phyloP scores from a whole-genome alignment of 2,797 vertebrate genomes.

The Apodemus agrarius region DNA sequence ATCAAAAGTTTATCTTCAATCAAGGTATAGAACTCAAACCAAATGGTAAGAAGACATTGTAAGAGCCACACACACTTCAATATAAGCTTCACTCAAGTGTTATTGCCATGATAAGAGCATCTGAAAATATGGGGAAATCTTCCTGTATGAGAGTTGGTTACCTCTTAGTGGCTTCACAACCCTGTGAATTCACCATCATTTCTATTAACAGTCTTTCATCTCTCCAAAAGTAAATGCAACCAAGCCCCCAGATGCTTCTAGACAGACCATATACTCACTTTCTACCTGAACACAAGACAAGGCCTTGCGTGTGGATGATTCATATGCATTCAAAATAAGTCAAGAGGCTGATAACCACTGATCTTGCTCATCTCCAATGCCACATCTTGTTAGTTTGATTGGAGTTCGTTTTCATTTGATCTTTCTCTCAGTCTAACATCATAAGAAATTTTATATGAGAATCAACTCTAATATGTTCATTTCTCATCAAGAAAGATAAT shows the following conservation, averaged over 20 bases:
- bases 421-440: slow-evolving; percentile 24
- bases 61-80: background rate
- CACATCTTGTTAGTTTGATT: slow-evolving; percentile 58
- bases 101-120: background rate
- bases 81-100: background rate
- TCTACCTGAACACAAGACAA: slow-evolving; percentile 9
- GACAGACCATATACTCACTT: background rate
- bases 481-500: slow-evolving; percentile 72
- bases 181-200: background rate
- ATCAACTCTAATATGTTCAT: slow-evolving; percentile 60
- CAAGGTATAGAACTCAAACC: background rate
- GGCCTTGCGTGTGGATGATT: background rate
- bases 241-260: background rate
- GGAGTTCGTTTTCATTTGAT: slow-evolving; percentile 57
- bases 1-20: slow-evolving; percentile 41
- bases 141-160: background rate
- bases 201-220: background rate
- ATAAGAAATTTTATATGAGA: slow-evolving; percentile 57
- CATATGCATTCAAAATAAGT: slow-evolving; percentile 61
- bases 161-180: background rate
- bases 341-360: background rate
- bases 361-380: slow-evolving; percentile 35
- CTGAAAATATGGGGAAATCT: background rate
- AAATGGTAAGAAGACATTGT: background rate
- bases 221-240: slow-evolving; percentile 39